A percentile compares a stretch with the other conserved stretches of the same genome.
phyloP scores from a whole-genome alignment of 2,888 invertebrate genomes.

The Meghimatium bilineatum region DNA sequence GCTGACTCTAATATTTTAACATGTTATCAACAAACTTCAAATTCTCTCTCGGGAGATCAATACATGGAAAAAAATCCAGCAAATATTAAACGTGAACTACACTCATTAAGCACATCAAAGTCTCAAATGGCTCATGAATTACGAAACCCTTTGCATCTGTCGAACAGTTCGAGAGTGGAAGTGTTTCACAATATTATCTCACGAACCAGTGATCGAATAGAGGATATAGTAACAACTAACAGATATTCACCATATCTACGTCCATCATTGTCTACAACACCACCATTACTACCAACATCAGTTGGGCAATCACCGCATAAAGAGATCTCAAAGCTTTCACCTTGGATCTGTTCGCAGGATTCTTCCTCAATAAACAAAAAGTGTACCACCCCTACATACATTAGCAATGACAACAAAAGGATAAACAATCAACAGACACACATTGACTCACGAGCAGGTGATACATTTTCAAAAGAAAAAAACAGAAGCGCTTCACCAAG shows the following conservation, averaged over 20 bases:
- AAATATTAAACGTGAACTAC: background rate
- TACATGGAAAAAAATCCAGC: background rate
- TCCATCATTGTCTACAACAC: background rate
- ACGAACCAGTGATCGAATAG: slow-evolving; percentile 41
- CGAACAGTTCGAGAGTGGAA: slow-evolving; percentile 20
- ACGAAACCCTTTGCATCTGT: slow-evolving; percentile 3
- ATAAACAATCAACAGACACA: background rate
- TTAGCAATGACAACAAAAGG: background rate
- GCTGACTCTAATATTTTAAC: slow-evolving; percentile 9
- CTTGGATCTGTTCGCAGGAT: background rate
- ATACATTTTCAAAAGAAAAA: background rate
- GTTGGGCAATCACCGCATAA: background rate
- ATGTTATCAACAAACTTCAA: slow-evolving; percentile 18
- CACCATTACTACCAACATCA: background rate
- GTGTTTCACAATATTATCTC: slow-evolving; percentile 39
- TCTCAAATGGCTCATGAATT: slow-evolving; percentile 13
- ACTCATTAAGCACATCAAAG: background rate
- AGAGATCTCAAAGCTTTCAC: background rate
- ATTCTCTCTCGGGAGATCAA: background rate
- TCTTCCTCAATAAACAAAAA: background rate
- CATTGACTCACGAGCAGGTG: background rate
- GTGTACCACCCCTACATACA: background rate
- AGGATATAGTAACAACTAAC: slow-evolving; percentile 22
- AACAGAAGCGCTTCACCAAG: background rate
- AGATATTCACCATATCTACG: slow-evolving; percentile 35